Base-by-base conservation (phyloP, 1,140 invertebrate genomes). In the Danaus melanippus region DNA sequence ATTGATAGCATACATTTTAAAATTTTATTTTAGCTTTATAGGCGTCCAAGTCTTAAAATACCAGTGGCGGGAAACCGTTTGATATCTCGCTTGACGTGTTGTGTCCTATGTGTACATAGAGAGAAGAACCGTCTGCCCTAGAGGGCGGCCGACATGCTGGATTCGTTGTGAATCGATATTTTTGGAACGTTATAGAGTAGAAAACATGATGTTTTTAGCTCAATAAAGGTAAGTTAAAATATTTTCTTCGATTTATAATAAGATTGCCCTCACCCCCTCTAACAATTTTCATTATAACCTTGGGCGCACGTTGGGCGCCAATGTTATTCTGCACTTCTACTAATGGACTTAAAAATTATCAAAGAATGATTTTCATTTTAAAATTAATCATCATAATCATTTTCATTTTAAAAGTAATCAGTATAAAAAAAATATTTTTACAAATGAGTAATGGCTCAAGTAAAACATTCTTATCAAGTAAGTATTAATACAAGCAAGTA, bases 141-240 rank as follows among this genome's bases (percentile, higher is more conserved):
- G 76, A 83, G 79, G 81, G 80, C 83, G 80, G 77, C 74, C 79
- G 84, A 84, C 84, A 86, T 86, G 84, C 81, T 84, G 80, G 80
- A 79, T 86, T 82, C 76, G 76, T 74, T 64, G 78, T 86, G 84
- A 86, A 86, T 86, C 84, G 79, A 84, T 86, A 86, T 83, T 84
- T 84, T 86, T 82, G 79, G 79, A 83, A 69, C 83, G 72, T 74
- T 82, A 73, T 76, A 71, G 68, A 83, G 76, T 76, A 72, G 68
- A 81, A 79, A 86, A 72, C 75, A 84, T 86, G 83, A 78, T 72
- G 72, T 80, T 71, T 75, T 63, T 71, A 71, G 71, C 76, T 77
- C 73, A 82, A 73, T 84, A 79, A 82, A 86, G 83, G 83, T 86
- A 84, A 71, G 68, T 74, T 67, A 67, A 70, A 64, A 67, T 68